A percentile compares a stretch with the other conserved stretches of the same genome.
Conservation (phyloP, 2,797 vertebrate genomes). For the Xiphophorus birchmanni region DNA sequence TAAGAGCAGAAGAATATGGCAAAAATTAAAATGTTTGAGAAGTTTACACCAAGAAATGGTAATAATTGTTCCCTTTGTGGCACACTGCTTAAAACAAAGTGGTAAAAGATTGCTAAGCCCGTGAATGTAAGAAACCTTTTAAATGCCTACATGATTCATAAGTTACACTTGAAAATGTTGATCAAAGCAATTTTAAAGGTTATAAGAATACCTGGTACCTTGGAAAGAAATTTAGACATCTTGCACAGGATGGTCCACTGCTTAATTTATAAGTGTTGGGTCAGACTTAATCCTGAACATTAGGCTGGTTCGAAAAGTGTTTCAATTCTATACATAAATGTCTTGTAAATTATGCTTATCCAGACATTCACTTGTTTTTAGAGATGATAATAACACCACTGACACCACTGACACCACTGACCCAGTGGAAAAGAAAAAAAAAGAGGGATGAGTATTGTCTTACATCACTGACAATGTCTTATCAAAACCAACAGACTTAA, state of each 20-base stretch:
- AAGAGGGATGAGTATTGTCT: background rate
- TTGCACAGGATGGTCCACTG: background rate
- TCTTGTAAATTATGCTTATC: background rate
- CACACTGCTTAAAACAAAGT: background rate
- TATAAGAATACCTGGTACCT: background rate
- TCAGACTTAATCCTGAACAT: background rate
- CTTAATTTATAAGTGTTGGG: background rate
- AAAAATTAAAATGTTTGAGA: background rate
- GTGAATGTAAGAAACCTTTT: background rate
- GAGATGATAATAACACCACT: background rate
- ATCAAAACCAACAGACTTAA: constrained; percentile 38
- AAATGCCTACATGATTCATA: background rate
- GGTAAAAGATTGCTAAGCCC: background rate
- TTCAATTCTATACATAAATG: background rate
- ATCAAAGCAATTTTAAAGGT: background rate
- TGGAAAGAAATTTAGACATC: background rate
- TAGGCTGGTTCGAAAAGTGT: background rate
- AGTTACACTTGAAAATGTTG: background rate
- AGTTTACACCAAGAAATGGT: background rate
- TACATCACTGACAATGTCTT: constrained; percentile 15
- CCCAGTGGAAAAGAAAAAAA: background rate
- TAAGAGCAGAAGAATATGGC: background rate
- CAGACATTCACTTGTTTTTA: background rate
- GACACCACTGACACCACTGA: background rate
- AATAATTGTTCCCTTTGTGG: background rate